Conservation (phyloP, 2,797 vertebrate species). For the Clarias laeviceps region DNA sequence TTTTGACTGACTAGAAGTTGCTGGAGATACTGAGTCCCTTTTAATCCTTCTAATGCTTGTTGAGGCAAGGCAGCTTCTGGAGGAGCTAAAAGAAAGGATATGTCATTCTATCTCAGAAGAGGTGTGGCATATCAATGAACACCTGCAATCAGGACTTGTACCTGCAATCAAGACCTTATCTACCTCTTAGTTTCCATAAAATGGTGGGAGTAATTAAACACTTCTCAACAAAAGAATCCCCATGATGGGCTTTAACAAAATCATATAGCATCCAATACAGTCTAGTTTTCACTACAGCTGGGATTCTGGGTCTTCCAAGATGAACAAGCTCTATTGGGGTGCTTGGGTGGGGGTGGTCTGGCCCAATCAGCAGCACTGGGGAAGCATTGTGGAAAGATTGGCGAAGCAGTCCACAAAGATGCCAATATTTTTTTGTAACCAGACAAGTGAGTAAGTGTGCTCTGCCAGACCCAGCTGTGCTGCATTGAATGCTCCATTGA, state of each 20-base stretch:
- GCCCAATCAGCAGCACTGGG: slow-evolving; percentile 8
- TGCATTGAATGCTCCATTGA: slow-evolving; percentile 14
- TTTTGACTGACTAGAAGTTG: neutral
- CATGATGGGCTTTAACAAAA: neutral
- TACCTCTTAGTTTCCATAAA: neutral
- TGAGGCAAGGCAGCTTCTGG: neutral
- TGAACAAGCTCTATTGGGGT: neutral
- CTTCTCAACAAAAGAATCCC: neutral
- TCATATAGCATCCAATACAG: neutral
- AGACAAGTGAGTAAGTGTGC: slow-evolving; percentile 21
- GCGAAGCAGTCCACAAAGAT: neutral
- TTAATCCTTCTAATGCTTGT: neutral
- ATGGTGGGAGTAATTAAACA: neutral
- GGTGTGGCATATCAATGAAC: neutral
- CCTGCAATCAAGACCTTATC: neutral
- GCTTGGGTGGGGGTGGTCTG: neutral
- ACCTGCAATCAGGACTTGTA: neutral
- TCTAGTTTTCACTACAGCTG: neutral
- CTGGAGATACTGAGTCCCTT: neutral
- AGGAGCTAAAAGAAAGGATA: neutral
- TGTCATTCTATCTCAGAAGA: neutral
- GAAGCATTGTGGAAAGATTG: neutral
- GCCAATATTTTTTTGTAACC: slow-evolving; percentile 1
- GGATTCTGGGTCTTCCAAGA: neutral
- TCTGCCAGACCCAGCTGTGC: slow-evolving; percentile 17